These are phyloP conservation scores for Gnathonemus echidnorhynchus DNA, from an alignment of 2,113 vertebrate species.

Conservation along the genomic window DNA sequence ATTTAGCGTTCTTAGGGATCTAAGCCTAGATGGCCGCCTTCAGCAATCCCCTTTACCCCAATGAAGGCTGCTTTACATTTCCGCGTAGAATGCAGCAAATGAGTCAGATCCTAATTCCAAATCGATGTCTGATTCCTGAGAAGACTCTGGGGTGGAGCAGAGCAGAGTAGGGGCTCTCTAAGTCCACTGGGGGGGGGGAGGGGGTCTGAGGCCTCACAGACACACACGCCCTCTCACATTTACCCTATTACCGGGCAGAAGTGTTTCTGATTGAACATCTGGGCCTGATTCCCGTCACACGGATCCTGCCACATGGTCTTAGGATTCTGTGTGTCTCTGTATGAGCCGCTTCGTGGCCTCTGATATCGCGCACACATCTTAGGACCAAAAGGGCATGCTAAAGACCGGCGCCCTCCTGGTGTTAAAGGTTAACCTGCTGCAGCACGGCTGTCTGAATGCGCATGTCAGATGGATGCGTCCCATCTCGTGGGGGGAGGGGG, in stretches of 20 bases:
- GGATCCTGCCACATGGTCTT: background rate
- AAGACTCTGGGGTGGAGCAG: background rate
- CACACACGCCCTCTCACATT: background rate
- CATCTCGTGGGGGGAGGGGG: background rate
- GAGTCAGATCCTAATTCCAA: background rate
- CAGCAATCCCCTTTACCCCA: background rate
- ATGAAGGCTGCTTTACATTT: background rate
- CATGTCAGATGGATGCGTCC: background rate
- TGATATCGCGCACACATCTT: background rate
- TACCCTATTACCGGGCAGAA: background rate
- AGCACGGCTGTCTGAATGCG: background rate
- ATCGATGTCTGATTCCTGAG: background rate
- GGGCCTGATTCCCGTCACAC: background rate
- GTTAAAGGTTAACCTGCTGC: background rate
- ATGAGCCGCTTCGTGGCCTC: background rate
- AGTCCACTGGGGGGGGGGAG: background rate
- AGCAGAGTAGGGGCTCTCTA: background rate
- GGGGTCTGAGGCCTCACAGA: background rate
- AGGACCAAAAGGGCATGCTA: background rate
- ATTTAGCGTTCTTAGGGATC: background rate
- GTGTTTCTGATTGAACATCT: background rate
- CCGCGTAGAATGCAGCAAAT: background rate
- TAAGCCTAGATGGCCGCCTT: background rate
- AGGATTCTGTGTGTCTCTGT: background rate
- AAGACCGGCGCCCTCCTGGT: background rate